Conservation (phyloP, 37 sponge, comb jelly and placozoan species). For the Hexactinellida sp. region DNA sequence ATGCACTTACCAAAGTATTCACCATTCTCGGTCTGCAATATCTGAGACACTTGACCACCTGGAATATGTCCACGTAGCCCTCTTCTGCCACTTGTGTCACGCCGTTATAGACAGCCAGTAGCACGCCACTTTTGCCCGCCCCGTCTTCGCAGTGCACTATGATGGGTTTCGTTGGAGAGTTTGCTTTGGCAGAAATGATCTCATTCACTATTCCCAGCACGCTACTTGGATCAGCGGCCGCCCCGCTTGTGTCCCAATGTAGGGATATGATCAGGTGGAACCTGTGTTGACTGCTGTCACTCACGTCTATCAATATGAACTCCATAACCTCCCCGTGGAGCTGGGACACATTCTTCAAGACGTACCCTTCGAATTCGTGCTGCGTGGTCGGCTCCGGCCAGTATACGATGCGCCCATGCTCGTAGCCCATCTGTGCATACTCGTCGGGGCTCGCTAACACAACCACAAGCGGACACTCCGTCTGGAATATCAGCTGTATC, state of each 20-base stretch:
- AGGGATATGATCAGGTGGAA: background rate
- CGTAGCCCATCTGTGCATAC: background rate
- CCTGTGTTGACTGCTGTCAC: background rate
- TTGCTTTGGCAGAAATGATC: background rate
- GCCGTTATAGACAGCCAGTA: background rate
- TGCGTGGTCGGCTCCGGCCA: conserved; percentile 3
- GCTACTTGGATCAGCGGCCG: background rate
- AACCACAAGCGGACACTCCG: background rate
- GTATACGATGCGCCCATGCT: background rate
- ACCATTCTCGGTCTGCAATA: background rate
- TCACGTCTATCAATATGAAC: background rate
- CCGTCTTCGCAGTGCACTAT: background rate
- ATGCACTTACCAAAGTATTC: background rate
- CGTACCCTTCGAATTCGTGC: background rate
- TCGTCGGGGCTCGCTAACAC: background rate
- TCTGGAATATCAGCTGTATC: conserved; percentile 2
- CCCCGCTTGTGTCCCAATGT: background rate
- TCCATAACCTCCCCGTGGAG: background rate
- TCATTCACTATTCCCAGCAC: background rate
- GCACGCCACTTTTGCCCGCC: background rate
- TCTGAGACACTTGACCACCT: background rate
- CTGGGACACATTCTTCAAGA: background rate
- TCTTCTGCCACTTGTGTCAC: background rate
- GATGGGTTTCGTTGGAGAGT: background rate
- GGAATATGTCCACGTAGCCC: background rate